Evolutionary conservation across 2,888 invertebrate genomes (phyloP).

Genomic region (Didymodactylos carnosus): DNA sequence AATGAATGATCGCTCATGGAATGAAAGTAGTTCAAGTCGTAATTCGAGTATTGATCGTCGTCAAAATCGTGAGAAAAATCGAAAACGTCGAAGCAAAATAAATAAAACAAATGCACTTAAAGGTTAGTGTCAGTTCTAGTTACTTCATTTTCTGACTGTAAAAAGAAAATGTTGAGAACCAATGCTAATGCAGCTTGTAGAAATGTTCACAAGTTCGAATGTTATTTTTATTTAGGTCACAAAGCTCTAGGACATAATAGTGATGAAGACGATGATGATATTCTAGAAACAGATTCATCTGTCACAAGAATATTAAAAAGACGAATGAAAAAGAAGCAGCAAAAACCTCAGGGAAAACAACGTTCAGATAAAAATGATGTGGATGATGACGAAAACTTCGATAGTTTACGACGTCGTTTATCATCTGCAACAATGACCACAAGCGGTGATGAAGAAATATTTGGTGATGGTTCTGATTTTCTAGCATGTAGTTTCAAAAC

Average conservation of each 20-base stretch:
- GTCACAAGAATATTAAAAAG: neutral
- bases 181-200: too few species aligned
- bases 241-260: neutral
- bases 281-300: neutral
- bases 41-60: neutral
- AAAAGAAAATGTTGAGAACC: too few species aligned
- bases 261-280: neutral
- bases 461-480: neutral
- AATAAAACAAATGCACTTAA: too few species aligned
- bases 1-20: neutral
- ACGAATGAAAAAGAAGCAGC: neutral
- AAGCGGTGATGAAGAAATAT: neutral
- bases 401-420: neutral
- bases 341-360: neutral
- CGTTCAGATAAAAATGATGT: neutral
- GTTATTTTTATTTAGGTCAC: too few species aligned
- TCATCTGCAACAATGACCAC: neutral
- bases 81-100: too few species aligned
- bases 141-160: too few species aligned
- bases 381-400: neutral
- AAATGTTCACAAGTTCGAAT: too few species aligned
- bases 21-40: neutral
- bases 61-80: neutral
- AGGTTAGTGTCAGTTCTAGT: too few species aligned
- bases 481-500: neutral